Evolutionary conservation across 1,140 invertebrate species (phyloP), one percentile per base, ranked within the genome.

Genomic region (Lepidurus arcticus): DNA sequence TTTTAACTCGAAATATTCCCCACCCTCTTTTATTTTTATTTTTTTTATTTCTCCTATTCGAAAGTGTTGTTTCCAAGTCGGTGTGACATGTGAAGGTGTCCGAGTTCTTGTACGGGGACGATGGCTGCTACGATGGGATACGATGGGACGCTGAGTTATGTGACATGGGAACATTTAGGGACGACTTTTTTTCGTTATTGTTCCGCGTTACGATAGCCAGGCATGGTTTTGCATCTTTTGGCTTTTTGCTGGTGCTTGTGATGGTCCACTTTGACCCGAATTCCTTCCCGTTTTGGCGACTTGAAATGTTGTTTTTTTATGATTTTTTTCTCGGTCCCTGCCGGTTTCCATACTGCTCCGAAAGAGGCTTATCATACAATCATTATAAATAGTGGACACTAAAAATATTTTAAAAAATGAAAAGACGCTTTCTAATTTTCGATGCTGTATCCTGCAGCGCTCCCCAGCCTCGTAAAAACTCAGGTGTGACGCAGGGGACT

Each of bases 211-310:
- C 53, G 53, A 65, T 21, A 13, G 7, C 53, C 8, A 65, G 47
- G 47, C 47, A 65, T 65, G 53, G 53, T 65, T 65, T 65, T 65
- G 53, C 53, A 65, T 65, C 53, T 65, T 65, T 65, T 65, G 53
- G n/a, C 16, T 65, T 21, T 21, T 47, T 16, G 45, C 16, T 21
- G 4, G 13, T 21, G 53, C 21, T 65, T 65, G 53, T 0, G 34
- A 34, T 34, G 3, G n/a, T 65, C 53, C 21, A 65, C 53, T 65
- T 65, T 65, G 53, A 65, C 53, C 53, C 53, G 53, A 13, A 65
- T 65, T 65, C 21, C 9, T 65, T 7, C 6, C 53, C 53, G 1
- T 65, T 65, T 65, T 11, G 53, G 53, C 1, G 53, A 10, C 53
- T 65, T 65, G 53, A 21, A 65, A 65, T 11, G n/a, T 65, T 65